These are phyloP conservation scores for Silurus meridionalis DNA, from an alignment of 2,113 vertebrate genomes.

Conservation along the genomic window DNA sequence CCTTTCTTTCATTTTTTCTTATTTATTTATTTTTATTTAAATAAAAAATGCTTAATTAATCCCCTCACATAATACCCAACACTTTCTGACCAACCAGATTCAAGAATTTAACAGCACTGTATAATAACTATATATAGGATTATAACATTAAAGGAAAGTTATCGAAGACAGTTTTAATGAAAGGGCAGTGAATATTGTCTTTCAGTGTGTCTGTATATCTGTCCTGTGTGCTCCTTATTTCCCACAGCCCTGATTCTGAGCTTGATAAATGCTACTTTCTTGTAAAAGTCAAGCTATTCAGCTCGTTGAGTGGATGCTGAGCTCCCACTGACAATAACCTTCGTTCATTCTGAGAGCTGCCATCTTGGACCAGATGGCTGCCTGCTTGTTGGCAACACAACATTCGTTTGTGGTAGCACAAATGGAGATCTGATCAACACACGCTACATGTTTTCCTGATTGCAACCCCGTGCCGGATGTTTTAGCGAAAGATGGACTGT, in stretches of 20 bases:
- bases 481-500: slow-evolving; percentile 67
- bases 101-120: not conserved
- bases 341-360: slow-evolving; percentile 71
- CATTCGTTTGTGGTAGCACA: slow-evolving; percentile 65
- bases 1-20: not conserved
- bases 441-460: slow-evolving; percentile 72
- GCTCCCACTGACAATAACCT: slow-evolving; percentile 70
- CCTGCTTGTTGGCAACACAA: slow-evolving; percentile 71
- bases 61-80: not conserved
- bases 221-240: slow-evolving; percentile 27
- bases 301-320: slow-evolving; percentile 54
- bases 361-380: slow-evolving; percentile 76
- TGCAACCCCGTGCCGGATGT: slow-evolving; percentile 62
- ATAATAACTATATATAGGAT: not conserved
- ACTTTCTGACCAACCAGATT: not conserved
- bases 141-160: not conserved
- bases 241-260: slow-evolving; percentile 20
- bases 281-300: slow-evolving; percentile 59
- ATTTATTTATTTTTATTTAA: too few relatives aligned
- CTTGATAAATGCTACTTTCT: slow-evolving; percentile 49
- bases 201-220: not conserved
- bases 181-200: not conserved
- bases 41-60: not conserved
- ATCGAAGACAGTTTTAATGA: not conserved
- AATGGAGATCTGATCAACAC: slow-evolving; percentile 67